Percentiles rank a stretch among this genome's conserved stretches.
phyloP scores from a whole-genome alignment of 2,113 vertebrate genomes.

The Melanocharis versteri region DNA sequence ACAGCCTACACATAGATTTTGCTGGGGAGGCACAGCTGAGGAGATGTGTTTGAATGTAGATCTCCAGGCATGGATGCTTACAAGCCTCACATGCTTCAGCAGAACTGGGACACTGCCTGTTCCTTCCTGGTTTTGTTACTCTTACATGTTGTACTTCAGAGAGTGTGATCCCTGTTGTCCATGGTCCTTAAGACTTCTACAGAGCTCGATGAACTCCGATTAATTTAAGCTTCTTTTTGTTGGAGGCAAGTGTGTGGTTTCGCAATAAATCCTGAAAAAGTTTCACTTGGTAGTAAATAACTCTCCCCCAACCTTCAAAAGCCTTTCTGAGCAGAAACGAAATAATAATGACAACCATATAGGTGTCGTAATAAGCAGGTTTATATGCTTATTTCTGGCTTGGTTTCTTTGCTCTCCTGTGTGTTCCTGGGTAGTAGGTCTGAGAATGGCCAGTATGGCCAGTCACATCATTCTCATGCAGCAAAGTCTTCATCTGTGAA shows the following conservation, averaged over 20 bases:
- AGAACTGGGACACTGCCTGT: not conserved
- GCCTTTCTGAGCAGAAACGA: not conserved
- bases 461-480: not conserved
- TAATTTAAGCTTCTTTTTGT: not conserved
- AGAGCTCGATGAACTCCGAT: not conserved
- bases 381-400: not conserved
- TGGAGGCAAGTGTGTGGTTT: rapidly evolving
- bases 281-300: not conserved
- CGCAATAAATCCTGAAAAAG: not conserved
- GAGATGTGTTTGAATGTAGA: not conserved
- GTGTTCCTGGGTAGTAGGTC: not conserved
- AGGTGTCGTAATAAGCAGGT: not conserved
- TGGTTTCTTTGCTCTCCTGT: not conserved
- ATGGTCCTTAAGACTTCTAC: not conserved
- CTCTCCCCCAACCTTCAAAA: not conserved
- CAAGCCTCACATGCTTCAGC: not conserved
- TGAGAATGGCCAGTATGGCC: not conserved
- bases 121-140: not conserved
- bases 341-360: not conserved
- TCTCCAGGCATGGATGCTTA: not conserved
- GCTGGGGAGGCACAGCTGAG: not conserved
- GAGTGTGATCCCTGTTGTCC: not conserved
- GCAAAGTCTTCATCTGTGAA: not conserved
- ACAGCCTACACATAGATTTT: not conserved
- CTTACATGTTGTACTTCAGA: not conserved